phyloP scores from a whole-genome alignment of 1,140 invertebrate genomes.

The Macrotrachela quadricornifera region DNA sequence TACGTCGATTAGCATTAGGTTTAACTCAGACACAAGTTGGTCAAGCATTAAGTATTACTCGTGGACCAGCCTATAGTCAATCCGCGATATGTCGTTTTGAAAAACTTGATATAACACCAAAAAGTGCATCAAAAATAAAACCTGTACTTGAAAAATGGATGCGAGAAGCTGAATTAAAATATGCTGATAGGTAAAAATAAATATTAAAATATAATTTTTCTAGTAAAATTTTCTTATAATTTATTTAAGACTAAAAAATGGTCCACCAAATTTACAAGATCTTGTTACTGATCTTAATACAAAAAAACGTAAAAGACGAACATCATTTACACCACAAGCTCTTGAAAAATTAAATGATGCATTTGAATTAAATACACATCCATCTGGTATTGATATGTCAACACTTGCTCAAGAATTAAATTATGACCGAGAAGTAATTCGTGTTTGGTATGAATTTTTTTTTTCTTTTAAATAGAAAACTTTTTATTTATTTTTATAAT shows the following conservation, averaged over 20 bases:
- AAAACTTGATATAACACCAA: constrained; percentile 94
- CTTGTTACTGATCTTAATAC: constrained; percentile 83
- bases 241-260: constrained; percentile 8
- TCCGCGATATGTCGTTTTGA: constrained; percentile 98
- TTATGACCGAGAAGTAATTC: constrained; percentile 85
- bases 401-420: constrained; percentile 75
- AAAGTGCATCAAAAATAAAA: constrained; percentile 96
- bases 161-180: constrained; percentile 76
- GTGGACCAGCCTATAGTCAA: constrained; percentile 90
- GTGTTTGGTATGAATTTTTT: constrained; percentile 49
- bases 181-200: constrained; percentile 9
- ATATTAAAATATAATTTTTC: not conserved
- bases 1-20: constrained; percentile 67
- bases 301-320: constrained; percentile 81
- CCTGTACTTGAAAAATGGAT: constrained; percentile 92
- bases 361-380: constrained; percentile 89
- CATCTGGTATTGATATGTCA: constrained; percentile 87
- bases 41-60: constrained; percentile 70
- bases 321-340: constrained; percentile 84
- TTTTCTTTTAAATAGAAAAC: no score
- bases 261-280: constrained; percentile 56
- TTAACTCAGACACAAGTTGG: constrained; percentile 74
- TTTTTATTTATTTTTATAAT: no score
- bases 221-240: constrained; percentile 3
- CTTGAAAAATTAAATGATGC: constrained; percentile 76